These are phyloP conservation scores for Flexamia atlantica DNA, from an alignment of 2,888 invertebrate species.

Conservation along the genomic window DNA sequence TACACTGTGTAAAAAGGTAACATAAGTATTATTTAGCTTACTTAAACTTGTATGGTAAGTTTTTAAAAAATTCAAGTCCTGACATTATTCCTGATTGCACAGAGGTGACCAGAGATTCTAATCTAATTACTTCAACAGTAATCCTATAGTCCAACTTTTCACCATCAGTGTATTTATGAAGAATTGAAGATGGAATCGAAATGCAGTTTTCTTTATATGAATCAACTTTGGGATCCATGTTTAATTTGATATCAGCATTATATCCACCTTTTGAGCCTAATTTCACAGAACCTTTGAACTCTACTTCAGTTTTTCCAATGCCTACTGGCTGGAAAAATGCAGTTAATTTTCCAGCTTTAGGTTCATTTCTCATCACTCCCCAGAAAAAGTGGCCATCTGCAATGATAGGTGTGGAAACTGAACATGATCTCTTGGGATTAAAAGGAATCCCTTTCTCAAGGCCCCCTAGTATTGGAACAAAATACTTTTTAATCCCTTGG, in stretches of 20 bases:
- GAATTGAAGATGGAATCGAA: neutral
- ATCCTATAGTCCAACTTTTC: neutral
- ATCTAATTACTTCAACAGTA: neutral
- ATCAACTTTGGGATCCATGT: constrained; percentile 4
- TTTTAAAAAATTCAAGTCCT: neutral
- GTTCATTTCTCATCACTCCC: constrained; percentile 35
- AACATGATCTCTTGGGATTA: neutral
- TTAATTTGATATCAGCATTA: neutral
- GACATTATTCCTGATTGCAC: neutral
- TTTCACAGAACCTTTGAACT: neutral
- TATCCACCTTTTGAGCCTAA: neutral
- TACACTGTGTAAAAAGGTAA: too few relatives aligned
- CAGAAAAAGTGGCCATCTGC: constrained; percentile 17
- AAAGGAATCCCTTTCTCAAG: neutral
- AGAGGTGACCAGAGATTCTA: neutral
- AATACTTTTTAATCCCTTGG: neutral
- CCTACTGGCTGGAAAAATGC: neutral
- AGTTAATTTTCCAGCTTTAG: neutral
- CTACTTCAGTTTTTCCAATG: neutral
- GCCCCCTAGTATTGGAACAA: neutral
- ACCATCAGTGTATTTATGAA: constrained; percentile 10
- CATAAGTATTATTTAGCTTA: too few relatives aligned
- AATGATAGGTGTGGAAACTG: constrained; percentile 4
- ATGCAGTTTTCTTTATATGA: constrained; percentile 32
- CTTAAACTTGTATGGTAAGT: too few relatives aligned